Evolutionary conservation across 92 coral and sea anemone genomes (phyloP).

Genomic region (Palythoa grandiflora): DNA sequence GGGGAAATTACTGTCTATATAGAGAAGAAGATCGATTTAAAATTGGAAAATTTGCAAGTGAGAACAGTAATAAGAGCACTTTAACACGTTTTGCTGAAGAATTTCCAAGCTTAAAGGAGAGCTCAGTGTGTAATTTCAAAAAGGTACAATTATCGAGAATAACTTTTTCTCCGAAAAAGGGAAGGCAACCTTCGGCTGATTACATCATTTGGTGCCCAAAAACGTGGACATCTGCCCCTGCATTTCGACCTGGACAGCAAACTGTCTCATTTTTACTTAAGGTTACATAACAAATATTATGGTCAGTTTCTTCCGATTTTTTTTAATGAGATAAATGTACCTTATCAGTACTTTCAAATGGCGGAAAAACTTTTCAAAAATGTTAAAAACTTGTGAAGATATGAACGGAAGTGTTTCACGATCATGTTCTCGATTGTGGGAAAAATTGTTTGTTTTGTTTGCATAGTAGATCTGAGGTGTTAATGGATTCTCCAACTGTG

Average conservation of each 20-base stretch:
- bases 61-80: slow-evolving; percentile 50
- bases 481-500: no score
- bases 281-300: no score
- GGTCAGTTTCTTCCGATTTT: no score
- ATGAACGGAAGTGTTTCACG: no score
- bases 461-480: no score
- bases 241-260: slow-evolving; percentile 63
- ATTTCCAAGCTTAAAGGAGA: slow-evolving; percentile 47
- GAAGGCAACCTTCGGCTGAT: slow-evolving; percentile 42
- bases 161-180: slow-evolving; percentile 40
- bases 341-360: no score
- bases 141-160: slow-evolving; percentile 21
- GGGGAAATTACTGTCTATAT: slow-evolving; percentile 53
- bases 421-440: no score
- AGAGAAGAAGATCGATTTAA: slow-evolving; percentile 44
- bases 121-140: slow-evolving; percentile 29
- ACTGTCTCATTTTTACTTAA: slow-evolving; percentile 49
- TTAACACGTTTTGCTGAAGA: slow-evolving; percentile 44
- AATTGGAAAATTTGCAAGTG: slow-evolving; percentile 59
- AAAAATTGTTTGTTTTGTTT: no score
- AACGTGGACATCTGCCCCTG: slow-evolving; percentile 58
- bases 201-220: slow-evolving; percentile 35
- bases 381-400: no score
- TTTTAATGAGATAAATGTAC: no score
- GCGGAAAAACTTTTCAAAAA: no score